Conservation (phyloP, 1,140 invertebrate species). For the Saccostrea cuccullata region DNA sequence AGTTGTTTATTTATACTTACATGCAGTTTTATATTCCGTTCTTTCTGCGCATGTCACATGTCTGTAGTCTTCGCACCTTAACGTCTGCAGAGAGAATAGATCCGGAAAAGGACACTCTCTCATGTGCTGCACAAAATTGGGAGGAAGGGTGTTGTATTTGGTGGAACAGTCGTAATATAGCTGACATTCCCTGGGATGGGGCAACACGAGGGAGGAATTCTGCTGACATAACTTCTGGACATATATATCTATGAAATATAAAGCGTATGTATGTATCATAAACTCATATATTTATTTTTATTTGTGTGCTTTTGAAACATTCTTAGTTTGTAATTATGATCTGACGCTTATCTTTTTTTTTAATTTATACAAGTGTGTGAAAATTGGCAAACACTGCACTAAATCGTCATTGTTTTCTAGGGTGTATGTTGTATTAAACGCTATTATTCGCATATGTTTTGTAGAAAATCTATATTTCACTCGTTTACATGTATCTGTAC, state of each 20-base stretch:
- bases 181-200: constrained; percentile 62
- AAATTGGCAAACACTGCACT: too few relatives aligned
- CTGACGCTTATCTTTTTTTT: too few relatives aligned
- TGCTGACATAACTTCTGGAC: constrained; percentile 19
- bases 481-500: too few relatives aligned
- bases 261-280: too few relatives aligned
- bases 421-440: too few relatives aligned
- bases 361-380: too few relatives aligned
- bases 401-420: too few relatives aligned
- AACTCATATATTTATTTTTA: too few relatives aligned
- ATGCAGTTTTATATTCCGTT: constrained; percentile 60
- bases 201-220: neutral
- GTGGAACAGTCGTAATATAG: constrained; percentile 65
- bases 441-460: too few relatives aligned
- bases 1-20: constrained; percentile 53
- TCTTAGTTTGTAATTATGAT: too few relatives aligned
- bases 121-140: constrained; percentile 56
- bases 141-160: constrained; percentile 55
- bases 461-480: too few relatives aligned
- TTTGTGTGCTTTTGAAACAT: too few relatives aligned
- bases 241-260: neutral
- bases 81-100: constrained; percentile 58
- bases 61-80: constrained; percentile 63
- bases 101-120: constrained; percentile 65
- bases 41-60: constrained; percentile 58